Conservation (phyloP, 1,140 invertebrate species). For the Ylistrum balloti region DNA sequence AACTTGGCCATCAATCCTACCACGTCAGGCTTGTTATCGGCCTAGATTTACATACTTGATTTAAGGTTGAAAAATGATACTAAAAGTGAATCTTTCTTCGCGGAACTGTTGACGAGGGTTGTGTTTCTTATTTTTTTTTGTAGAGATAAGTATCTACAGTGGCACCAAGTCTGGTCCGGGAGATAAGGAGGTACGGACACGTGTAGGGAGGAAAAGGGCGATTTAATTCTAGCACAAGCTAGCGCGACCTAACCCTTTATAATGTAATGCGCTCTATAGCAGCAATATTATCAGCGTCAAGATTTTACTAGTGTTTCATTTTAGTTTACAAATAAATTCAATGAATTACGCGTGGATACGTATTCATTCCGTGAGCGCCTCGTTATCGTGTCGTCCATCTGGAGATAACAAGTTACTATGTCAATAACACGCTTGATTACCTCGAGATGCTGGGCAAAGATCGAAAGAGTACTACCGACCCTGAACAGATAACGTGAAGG, state of each 20-base stretch:
- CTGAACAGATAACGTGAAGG: neutral
- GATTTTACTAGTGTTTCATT: neutral
- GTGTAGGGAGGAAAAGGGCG: neutral
- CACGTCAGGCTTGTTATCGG: neutral
- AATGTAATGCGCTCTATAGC: neutral
- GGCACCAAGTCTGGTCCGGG: slow-evolving; percentile 18
- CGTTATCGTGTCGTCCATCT: slow-evolving; percentile 15
- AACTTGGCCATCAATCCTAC: neutral
- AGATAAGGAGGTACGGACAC: slow-evolving; percentile 21
- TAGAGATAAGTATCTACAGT: slow-evolving; percentile 1
- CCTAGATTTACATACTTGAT: slow-evolving; percentile 41
- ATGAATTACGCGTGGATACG: neutral
- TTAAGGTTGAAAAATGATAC: slow-evolving; percentile 42
- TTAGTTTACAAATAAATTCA: neutral
- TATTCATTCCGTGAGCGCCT: neutral
- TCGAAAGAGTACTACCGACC: neutral
- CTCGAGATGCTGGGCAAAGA: slow-evolving; percentile 13
- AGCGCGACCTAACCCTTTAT: neutral
- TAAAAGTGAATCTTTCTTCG: slow-evolving; percentile 20
- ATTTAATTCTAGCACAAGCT: neutral
- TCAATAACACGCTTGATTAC: slow-evolving; percentile 38
- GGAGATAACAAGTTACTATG: neutral
- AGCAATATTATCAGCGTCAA: neutral
- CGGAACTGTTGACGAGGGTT: slow-evolving; percentile 1
- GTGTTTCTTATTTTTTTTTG: slow-evolving; percentile 20